A percentile compares a stretch with the other conserved stretches of the same genome.
These are phyloP conservation scores for Acanthis flammea DNA, from an alignment of 2,797 vertebrate species.

Conservation along the genomic window DNA sequence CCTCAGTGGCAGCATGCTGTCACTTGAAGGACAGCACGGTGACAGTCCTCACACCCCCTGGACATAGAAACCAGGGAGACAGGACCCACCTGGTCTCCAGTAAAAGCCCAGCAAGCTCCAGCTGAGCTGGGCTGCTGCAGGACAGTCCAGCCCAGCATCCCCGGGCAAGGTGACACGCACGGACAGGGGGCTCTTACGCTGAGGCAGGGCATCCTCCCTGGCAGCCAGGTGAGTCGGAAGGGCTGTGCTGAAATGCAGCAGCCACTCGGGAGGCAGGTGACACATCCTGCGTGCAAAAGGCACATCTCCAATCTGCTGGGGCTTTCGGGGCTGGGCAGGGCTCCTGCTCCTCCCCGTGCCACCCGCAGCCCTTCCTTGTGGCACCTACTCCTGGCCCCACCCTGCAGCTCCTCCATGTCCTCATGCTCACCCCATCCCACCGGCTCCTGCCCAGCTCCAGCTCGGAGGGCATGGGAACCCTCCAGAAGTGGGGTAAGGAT, in stretches of 20 bases:
- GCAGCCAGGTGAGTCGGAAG: not conserved
- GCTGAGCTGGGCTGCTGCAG: rapidly evolving
- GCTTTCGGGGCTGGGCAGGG: not conserved
- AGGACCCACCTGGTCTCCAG: not conserved
- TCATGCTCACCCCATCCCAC: not conserved
- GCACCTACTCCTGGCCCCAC: not conserved
- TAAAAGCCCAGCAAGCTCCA: not conserved
- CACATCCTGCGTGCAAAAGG: not conserved
- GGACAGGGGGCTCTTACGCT: rapidly evolving
- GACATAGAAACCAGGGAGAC: not conserved
- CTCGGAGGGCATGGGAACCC: rapidly evolving
- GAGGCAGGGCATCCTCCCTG: not conserved
- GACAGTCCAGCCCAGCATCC: not conserved
- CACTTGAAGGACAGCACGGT: rapidly evolving
- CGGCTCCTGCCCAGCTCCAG: rapidly evolving
- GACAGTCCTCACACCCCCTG: rapidly evolving
- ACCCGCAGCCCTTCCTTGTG: not conserved
- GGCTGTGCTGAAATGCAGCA: rapidly evolving
- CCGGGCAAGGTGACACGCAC: rapidly evolving
- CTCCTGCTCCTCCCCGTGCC: not conserved
- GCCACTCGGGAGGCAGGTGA: not conserved
- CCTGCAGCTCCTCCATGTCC: not conserved
- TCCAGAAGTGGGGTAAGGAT: rapidly evolving
- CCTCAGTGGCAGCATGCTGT: rapidly evolving
- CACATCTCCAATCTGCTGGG: not conserved